Base-by-base conservation (phyloP, 1,140 invertebrate genomes). In the Pectinophora gossypiella region DNA sequence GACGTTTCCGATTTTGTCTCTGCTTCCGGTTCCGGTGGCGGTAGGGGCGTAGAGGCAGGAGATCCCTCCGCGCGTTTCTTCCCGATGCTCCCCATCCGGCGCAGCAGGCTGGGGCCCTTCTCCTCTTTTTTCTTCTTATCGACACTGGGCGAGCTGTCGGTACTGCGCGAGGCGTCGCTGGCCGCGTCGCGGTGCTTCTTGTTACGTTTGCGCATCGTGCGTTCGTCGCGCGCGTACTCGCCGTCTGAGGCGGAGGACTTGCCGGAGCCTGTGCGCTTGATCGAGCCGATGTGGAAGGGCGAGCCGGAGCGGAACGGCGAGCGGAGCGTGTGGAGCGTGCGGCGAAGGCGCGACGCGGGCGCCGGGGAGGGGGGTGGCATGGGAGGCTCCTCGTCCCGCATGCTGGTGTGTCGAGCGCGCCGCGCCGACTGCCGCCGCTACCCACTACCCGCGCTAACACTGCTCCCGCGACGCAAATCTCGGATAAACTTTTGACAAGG, bases 131-230 rank as follows among this genome's bases (percentile, higher is more conserved):
- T 78, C 61, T 72, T 74, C 51, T 81, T 79, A 19, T 73, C 74
- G 51, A 64, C 60, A 49, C 60, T 56, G 43, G 78, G 73, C 52
- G 77, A 78, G 48, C 71, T 72, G 61, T 77, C 78, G 45, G 75
- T 72, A 52, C 76, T 76, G 15, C 67, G 73, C 35, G 82, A 76
- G 13, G 71, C 72, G 48, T 77, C 75, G 59, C 59, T 59, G 20
- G 64, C 61, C 48, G 72, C 62, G 59, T 76, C 75, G 51, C 77
- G 77, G 47, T 64, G 56, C 59, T 83, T 86, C 64, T 84, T 86
- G 56, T 74, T 79, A 56, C 79, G 79, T 66, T 82, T 86, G 59
- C 80, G 83, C 80, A 83, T 86, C 67, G 70, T 84, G 79, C 79
- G 78, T 72, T 76, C 80, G 78, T 72, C 65, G 51, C 78, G 75